Base-by-base conservation (phyloP, 37 sponge, comb jelly and placozoan species). In the Agelas oroides region DNA sequence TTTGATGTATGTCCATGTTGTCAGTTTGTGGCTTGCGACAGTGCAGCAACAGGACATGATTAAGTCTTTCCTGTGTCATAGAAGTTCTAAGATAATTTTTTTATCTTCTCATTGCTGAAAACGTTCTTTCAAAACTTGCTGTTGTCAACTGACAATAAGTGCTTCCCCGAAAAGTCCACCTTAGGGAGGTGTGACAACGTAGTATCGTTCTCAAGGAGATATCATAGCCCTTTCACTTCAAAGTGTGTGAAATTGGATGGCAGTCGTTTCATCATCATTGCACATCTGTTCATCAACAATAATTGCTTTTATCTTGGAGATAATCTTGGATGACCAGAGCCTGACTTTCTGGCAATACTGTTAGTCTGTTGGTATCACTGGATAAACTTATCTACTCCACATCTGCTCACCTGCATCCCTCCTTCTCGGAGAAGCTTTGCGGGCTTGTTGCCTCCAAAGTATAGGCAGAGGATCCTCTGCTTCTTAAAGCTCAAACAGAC, bases 111-210 rank as follows among this genome's bases (percentile, higher is more conserved):
- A n/a, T n/a, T n/a, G n/a, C n/a, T n/a, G n/a, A n/a, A n/a, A n/a
- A n/a, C n/a, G n/a, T n/a, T n/a, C n/a, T n/a, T n/a, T n/a, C n/a
- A n/a, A n/a, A n/a, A n/a, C n/a, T n/a, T n/a, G n/a, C n/a, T n/a
- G n/a, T n/a, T n/a, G n/a, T 61, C 65, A 78, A 11, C 41, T 78
- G 78, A 61, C 78, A 78, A 34, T 78, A 78, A 28, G n/a, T 35
- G 23, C 56, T 80, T 0, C 71, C 56, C 35, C 58, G 15, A 18
- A 56, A 56, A 18, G 58, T 56, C 58, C 58, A 56, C 58, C 58
- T 18, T 19, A 69, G 70, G 32, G 12, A 21, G 5, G 70, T 15
- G 34, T 35, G 31, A 69, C 70, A 69, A 5, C 70, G 25, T 31
- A 69, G 70, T 31, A 69, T 35, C 35, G 70, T 69, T 20, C 33